Percentiles rank a stretch among this genome's conserved stretches.
Conservation (phyloP, 2,797 vertebrate genomes). For the Lindbergichthys nudifrons region DNA sequence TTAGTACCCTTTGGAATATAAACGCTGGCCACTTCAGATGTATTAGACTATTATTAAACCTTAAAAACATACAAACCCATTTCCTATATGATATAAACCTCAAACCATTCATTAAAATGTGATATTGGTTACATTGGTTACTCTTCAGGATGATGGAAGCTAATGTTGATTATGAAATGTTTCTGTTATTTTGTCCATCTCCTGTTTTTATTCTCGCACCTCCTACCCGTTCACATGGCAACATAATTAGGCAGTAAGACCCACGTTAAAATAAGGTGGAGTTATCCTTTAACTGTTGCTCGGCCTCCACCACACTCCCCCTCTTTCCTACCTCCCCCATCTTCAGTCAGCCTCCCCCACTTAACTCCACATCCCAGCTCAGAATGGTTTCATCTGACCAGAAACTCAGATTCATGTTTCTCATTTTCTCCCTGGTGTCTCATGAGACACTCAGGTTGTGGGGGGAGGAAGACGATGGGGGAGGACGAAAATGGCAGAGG, state of each 20-base stretch:
- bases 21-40: conserved; percentile 3
- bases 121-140: conserved; percentile 34
- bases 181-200: conserved; percentile 16
- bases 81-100: conserved; percentile 8
- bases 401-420: conserved; percentile 50
- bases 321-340: not conserved
- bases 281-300: not conserved
- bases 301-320: not conserved
- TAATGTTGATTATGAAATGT: conserved; percentile 7
- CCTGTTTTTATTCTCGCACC: not conserved
- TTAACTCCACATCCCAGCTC: not conserved
- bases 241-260: not conserved
- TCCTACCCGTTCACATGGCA: conserved; percentile 10
- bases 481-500: conserved; percentile 7
- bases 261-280: not conserved
- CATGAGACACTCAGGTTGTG: conserved; percentile 12
- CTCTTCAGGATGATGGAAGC: conserved; percentile 10
- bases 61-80: conserved; percentile 24
- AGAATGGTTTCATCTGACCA: conserved; percentile 3
- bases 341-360: not conserved
- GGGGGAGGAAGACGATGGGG: not conserved
- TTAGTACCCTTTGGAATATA: not conserved
- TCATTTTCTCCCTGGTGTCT: conserved; percentile 61
- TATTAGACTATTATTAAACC: conserved; percentile 8
- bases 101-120: conserved; percentile 41